Conservation (phyloP, 2,888 invertebrate genomes). For the Netelia melanura region DNA sequence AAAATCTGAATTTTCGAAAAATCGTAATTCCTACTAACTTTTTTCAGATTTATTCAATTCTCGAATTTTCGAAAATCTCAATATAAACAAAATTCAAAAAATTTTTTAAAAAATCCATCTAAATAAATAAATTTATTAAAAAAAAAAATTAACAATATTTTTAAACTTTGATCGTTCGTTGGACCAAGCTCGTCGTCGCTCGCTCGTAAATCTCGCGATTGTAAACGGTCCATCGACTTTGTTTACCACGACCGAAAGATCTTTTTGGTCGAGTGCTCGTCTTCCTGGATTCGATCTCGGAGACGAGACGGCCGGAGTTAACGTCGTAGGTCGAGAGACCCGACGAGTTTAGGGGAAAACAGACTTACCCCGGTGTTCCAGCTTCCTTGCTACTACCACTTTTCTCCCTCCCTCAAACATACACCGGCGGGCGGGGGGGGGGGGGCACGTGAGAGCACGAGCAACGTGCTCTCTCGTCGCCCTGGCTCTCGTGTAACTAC, state of each 20-base stretch:
- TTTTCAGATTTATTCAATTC: too few species aligned
- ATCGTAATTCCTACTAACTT: too few species aligned
- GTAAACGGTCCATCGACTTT: slow-evolving; percentile 44
- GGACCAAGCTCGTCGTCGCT: too few species aligned
- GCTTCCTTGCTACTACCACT: neutral
- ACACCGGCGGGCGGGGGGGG: neutral
- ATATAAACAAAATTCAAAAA: too few species aligned
- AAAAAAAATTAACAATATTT: too few species aligned
- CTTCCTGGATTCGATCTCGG: slow-evolving; percentile 47
- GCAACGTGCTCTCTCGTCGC: slow-evolving; percentile 52
- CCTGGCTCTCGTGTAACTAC: slow-evolving; percentile 23
- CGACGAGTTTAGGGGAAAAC: slow-evolving; percentile 53
- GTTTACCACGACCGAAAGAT: slow-evolving; percentile 45
- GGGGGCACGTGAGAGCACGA: slow-evolving; percentile 1
- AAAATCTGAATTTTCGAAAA: too few species aligned
- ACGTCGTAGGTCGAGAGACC: slow-evolving; percentile 36
- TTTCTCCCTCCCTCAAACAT: neutral
- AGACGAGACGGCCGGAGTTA: neutral
- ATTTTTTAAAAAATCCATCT: too few species aligned
- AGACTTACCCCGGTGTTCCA: slow-evolving; percentile 20
- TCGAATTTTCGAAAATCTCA: too few species aligned
- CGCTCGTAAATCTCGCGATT: neutral
- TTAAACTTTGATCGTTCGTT: too few species aligned
- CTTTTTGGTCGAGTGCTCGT: slow-evolving; percentile 21
- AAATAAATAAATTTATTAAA: neutral